Evolutionary conservation across 1,140 invertebrate species (phyloP).

Genomic region (Hormaphis cornu): DNA sequence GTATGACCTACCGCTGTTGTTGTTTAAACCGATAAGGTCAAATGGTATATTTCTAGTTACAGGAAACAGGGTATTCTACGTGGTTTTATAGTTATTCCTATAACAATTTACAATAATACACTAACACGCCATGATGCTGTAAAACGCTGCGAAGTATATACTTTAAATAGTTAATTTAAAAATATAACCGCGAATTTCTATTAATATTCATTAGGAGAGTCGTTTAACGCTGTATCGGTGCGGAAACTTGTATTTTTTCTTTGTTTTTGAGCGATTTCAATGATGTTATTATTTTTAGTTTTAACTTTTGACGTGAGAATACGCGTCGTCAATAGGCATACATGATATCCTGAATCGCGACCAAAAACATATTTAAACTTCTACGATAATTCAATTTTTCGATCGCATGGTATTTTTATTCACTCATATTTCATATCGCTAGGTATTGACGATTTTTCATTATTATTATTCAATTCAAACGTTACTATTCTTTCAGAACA

Average conservation of each 20-base stretch:
- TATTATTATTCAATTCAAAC: background rate
- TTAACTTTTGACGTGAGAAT: background rate
- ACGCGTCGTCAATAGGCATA: no score
- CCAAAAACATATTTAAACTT: no score
- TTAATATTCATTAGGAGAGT: background rate
- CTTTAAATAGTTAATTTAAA: no score
- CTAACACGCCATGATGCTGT: conserved; percentile 3
- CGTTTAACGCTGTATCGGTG: background rate
- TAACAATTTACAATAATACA: no score
- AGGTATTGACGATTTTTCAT: background rate
- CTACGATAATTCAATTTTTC: no score
- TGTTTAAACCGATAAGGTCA: conserved; percentile 11
- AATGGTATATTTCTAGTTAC: background rate
- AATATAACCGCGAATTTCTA: background rate
- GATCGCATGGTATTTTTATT: no score
- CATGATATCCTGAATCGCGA: no score
- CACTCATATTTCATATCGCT: background rate
- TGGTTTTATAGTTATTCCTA: background rate
- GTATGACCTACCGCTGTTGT: conserved; percentile 25
- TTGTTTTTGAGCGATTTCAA: background rate
- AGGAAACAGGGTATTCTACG: background rate
- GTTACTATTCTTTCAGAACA: background rate
- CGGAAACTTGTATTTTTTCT: background rate
- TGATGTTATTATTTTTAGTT: no score
- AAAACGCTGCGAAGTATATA: background rate